Evolutionary conservation across 2,113 vertebrate species (phyloP), one percentile per base, ranked within the genome.

Genomic region (Romanogobio albipinnatus): DNA sequence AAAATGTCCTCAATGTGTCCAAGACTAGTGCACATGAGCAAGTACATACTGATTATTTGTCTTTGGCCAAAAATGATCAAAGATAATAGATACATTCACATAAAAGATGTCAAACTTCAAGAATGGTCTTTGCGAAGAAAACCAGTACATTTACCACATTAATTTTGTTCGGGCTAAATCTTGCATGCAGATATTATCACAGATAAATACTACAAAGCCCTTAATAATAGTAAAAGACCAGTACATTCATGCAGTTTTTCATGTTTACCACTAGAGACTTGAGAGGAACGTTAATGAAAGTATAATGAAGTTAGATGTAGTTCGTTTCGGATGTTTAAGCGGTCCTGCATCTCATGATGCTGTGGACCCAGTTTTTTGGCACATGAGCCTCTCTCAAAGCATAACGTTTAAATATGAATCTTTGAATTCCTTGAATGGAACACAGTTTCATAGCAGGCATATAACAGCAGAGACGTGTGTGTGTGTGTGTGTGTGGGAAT

Each of bases 141-240:
- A 14, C 29, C 64, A 29, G 49, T 85, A 78, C 24, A 6, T 45
- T 62, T 56, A 77, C 53, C 76, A 77, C 14, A 58, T 84, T 74
- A 79, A 33, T 71, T 49, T 49, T 5, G 19, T 53, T 13, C 10
- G 62, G 77, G 62, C 53, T 56, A 68, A 68, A 73, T 59, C 59
- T 76, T 39, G 61, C 87, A 88, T 88, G 87, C 87, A 83, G 76
- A 51, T 81, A 81, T 76, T 13, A 77, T 83, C 73, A 77, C 33
- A 19, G 74, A 58, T 51, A 56, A 39, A 76, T 84, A 73, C 77
- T 70, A 85, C 43, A 73, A 81, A 73, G 58, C 77, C 64, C 26
- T 53, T 81, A 66, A 78, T 76, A 22, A 62, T 58, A 71, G 58
- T 33, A 77, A 70, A 33, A 79, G 29, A 71, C 62, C 24, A 49